Base-by-base conservation (phyloP, 2,797 vertebrate species). In the Manis pentadactyla region DNA sequence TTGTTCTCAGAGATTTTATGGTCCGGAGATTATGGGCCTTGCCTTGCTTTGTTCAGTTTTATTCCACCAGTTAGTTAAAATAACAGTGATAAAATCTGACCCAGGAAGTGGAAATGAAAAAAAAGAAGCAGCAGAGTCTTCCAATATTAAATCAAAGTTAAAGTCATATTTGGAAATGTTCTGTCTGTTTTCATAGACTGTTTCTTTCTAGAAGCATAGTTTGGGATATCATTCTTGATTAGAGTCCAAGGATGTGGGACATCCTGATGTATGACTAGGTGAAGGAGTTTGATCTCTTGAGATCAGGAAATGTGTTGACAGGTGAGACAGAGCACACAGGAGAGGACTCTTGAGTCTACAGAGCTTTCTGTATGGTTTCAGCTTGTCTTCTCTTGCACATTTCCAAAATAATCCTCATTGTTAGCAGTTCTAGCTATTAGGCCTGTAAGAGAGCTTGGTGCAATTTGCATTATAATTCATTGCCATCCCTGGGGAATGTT, bases 401-500 rank as follows among this genome's bases (percentile, higher is more conserved):
- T 89, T 73, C 68, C 4, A 7, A 95, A 95, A 78, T 73, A 74
- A 81, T 74, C 68, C 63, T 93, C 37, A n/a, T 37, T 93, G 66
- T 81, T 89, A 90, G 82, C 73, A 91, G 46, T 73, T 90, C 55
- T 66, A 87, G 86, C 7, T 46, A 46, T 86, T 66, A 82, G 86
- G 25, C 12, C 71, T 42, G n/a, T 31, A 81, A 37, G 64, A 86
- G 83, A 92, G 39, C 61, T 59, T 39, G 71, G 0, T 88, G 89
- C 55, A 81, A 51, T 84, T 66, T 97, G 34, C 63, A 39, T 97
- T 97, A 34, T 68, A 90, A 68, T 94, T 97, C 94, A 78, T 96
- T 95, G 59, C 49, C 27, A 61, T 97, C 92, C 71, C 79, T 66
- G 23, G 95, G 92, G 83, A 93, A 46, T 95, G 75, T 91, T 97